These are phyloP conservation scores for Laspeyria flexula DNA, from an alignment of 2,888 invertebrate genomes.

Conservation along the genomic window DNA sequence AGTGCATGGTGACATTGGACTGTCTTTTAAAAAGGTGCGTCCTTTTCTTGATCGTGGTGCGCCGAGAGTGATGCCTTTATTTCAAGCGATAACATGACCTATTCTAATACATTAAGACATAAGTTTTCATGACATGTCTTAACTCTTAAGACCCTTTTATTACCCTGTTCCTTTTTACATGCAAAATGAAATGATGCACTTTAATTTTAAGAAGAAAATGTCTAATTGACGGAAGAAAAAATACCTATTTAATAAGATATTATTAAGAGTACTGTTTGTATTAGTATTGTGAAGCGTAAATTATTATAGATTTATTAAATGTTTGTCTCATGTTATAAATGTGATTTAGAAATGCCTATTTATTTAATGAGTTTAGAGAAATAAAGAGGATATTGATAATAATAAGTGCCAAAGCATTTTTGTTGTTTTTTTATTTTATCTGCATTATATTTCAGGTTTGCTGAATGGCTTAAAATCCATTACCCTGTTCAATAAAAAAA, in stretches of 20 bases:
- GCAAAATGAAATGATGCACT: neutral
- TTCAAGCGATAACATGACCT: too few relatives aligned
- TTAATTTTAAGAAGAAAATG: neutral
- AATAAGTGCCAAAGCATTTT: conserved; percentile 40
- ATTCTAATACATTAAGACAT: too few relatives aligned
- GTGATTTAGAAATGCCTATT: conserved; percentile 35
- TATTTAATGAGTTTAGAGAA: conserved; percentile 21
- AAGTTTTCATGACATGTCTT: too few relatives aligned
- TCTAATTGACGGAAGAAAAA: neutral
- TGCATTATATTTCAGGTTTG: neutral
- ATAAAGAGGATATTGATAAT: conserved; percentile 27
- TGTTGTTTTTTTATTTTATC: neutral
- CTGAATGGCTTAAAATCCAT: too few relatives aligned
- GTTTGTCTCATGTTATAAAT: conserved; percentile 33
- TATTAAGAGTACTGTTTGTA: conserved; percentile 1
- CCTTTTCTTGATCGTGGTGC: too few relatives aligned
- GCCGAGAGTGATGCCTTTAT: too few relatives aligned
- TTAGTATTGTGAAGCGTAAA: conserved; percentile 3
- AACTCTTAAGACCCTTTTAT: too few relatives aligned
- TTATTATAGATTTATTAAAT: conserved; percentile 11
- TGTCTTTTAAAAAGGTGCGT: too few relatives aligned
- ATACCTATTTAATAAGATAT: neutral
- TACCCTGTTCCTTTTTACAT: too few relatives aligned
- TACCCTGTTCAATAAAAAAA: too few relatives aligned
- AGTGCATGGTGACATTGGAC: too few relatives aligned